Conservation (phyloP, 2,113 vertebrate genomes). For the Picathartes gymnocephalus region DNA sequence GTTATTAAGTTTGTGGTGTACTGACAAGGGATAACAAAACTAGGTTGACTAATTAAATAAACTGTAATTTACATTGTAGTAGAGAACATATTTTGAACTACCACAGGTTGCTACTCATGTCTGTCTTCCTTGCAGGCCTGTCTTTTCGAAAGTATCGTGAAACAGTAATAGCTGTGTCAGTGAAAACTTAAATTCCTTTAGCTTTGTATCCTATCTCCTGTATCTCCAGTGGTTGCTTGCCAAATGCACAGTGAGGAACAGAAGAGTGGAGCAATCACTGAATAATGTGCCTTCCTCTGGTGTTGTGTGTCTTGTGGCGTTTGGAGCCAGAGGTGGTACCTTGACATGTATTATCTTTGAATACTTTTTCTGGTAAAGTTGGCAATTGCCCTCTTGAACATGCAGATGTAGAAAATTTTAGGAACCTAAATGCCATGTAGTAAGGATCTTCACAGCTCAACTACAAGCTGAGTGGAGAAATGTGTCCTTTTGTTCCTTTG, state of each 20-base stretch:
- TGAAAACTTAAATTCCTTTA: not conserved
- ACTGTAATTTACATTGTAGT: not conserved
- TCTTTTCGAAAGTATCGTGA: not conserved
- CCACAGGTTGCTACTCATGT: not conserved
- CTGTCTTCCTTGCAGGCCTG: not conserved
- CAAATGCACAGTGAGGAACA: not conserved
- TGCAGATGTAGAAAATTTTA: not conserved
- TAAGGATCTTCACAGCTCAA: not conserved
- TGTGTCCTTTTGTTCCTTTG: not conserved
- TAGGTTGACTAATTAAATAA: not conserved
- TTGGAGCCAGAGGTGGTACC: not conserved
- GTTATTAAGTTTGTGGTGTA: not conserved
- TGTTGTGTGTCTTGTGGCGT: not conserved
- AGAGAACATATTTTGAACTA: not conserved
- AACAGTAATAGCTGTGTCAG: not conserved
- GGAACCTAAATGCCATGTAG: not conserved
- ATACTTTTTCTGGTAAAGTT: not conserved
- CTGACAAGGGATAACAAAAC: not conserved
- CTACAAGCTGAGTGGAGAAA: not conserved
- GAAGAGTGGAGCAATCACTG: not conserved
- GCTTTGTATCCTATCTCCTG: not conserved
- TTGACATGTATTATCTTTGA: not conserved
- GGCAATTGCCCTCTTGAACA: not conserved
- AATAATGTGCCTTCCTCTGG: not conserved
- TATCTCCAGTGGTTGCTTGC: not conserved